Percentiles rank a stretch among this genome's conserved stretches.
phyloP scores from a whole-genome alignment of 1,140 invertebrate genomes.

The Sipha flava region DNA sequence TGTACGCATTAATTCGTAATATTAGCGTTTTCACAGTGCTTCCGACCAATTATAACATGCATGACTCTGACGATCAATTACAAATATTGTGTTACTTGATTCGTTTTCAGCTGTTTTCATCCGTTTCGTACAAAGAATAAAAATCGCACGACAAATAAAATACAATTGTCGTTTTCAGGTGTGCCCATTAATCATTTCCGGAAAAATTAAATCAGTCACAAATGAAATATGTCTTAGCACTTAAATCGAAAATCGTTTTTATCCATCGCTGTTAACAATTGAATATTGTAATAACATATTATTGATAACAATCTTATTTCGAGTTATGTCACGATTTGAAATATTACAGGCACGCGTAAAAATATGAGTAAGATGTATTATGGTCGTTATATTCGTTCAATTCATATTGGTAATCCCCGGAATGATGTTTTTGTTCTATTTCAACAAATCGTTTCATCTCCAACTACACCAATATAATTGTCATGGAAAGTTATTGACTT shows the following conservation, averaged over 20 bases:
- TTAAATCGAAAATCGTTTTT: constrained; percentile 17
- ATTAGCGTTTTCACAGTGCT: no score
- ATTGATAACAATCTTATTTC: background rate
- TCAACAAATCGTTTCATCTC: no score
- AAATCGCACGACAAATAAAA: background rate
- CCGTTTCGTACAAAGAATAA: background rate
- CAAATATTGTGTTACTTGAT: no score
- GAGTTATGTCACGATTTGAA: constrained; percentile 1
- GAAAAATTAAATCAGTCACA: background rate
- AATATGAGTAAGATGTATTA: background rate
- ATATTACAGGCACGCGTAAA: constrained; percentile 10
- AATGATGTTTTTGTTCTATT: no score
- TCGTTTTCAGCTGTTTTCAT: no score
- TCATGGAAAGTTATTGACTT: no score
- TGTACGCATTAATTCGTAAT: no score
- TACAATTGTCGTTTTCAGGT: background rate
- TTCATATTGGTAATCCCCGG: background rate
- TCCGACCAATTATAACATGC: no score
- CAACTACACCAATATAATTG: no score
- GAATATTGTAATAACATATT: constrained; percentile 15
- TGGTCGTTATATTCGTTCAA: background rate
- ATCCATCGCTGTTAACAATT: constrained; percentile 9
- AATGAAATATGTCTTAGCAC: constrained; percentile 15
- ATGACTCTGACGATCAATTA: no score
- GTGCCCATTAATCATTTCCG: background rate